These are phyloP conservation scores for Penaeus vannamei DNA, from an alignment of 1,140 invertebrate genomes.

Conservation along the genomic window DNA sequence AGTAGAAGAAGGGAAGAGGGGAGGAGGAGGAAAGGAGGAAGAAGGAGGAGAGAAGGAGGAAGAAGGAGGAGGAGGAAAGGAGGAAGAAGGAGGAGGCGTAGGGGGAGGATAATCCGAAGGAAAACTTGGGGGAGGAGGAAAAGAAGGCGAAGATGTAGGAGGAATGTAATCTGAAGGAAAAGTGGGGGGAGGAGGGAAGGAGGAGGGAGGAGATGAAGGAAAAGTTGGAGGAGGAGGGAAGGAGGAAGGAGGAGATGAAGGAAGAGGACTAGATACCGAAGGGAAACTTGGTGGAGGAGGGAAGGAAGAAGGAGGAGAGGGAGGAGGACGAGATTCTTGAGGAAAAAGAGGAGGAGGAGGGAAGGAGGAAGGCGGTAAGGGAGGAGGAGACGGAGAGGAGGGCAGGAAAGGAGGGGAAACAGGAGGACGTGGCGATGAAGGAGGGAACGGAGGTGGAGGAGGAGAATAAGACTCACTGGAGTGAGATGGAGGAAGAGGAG, in stretches of 20 bases:
- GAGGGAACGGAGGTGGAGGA: not conserved
- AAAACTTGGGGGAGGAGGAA: not conserved
- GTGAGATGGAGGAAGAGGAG: not conserved
- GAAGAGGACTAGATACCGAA: not conserved
- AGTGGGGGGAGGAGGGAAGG: conserved; percentile 19
- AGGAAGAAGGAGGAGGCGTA: not conserved
- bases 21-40: conserved; percentile 33
- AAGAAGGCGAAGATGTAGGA: not conserved
- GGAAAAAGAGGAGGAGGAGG: conserved; percentile 2
- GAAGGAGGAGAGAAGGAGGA: not conserved
- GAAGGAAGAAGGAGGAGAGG: not conserved
- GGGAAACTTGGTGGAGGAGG: not conserved
- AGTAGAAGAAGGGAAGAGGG: conserved; percentile 42
- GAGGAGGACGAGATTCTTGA: not conserved
- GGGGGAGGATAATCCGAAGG: not conserved
- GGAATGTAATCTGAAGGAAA: not conserved
- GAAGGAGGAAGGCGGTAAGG: not conserved
- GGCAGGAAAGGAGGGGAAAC: not conserved
- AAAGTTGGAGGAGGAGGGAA: not conserved
- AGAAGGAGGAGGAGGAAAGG: not conserved
- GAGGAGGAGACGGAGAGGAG: not conserved
- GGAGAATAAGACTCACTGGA: not conserved
- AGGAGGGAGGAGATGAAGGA: not conserved
- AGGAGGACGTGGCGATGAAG: not conserved
- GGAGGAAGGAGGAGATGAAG: not conserved